Base-by-base conservation (phyloP, 1,140 invertebrate species). In the Hycleus cichorii region DNA sequence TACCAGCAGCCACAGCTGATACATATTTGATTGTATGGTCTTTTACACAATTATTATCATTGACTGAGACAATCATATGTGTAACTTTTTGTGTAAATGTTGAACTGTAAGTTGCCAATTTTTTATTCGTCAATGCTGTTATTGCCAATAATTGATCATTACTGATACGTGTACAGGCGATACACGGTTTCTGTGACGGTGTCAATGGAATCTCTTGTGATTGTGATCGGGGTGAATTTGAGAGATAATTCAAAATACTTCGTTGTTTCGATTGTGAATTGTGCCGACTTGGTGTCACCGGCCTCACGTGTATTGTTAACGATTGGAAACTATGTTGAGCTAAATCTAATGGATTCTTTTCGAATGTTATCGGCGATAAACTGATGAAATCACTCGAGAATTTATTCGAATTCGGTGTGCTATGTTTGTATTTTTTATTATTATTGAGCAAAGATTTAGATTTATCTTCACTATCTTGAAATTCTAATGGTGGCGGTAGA, bases 1-100 rank as follows among this genome's bases (percentile, higher is more conserved):
- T 63, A 5, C 71, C 71, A n/a, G 66, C 60, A 5, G 72, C 71
- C 7, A 74, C 63, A 5, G 70, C 72, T n/a, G 56, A 59, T 12
- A 74, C 55, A 46, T 64, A 73, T 45, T 74, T 74, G n/a, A 70
- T 69, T 3, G 72, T 74, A 49, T 72, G 67, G 49, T 72, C 67
- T 49, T 65, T 58, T 3, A 72, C 49, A 25, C 56, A 50, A 27
- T 71, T 72, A 4, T 57, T 59, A 18, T 68, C 61, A 40, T 70
- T 62, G 12, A 63, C 62, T 18, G 59, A 25, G 26, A 72, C 70
- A 12, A 74, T 66, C 61, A 74, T 60, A 61, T 74, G 72, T 10
- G 72, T 73, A 0, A 72, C 68, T 10, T 51, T 52, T 4, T 43
- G 10, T 45, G 40, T 57, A 59, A 72, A 74, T 7, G n/a, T 46